Evolutionary conservation across 2,888 invertebrate species (phyloP).

Genomic region (Nephrotoma flavescens): DNA sequence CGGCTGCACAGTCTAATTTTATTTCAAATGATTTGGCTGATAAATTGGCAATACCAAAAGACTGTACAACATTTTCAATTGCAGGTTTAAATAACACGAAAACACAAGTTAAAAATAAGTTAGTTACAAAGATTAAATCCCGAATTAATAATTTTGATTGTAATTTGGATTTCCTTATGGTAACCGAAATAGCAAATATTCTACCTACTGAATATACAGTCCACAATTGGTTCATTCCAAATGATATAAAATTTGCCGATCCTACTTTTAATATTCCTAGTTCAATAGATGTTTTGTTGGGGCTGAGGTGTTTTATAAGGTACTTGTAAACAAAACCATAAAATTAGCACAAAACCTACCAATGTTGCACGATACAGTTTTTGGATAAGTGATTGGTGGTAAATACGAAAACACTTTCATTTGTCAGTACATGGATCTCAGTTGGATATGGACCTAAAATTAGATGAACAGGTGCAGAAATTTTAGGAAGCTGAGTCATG

Average conservation of each 20-base stretch:
- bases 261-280: neutral
- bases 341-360: neutral
- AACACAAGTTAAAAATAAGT: no score
- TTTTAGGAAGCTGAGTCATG: neutral
- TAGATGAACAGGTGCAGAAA: neutral
- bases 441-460: neutral
- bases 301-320: neutral
- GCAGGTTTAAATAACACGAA: no score
- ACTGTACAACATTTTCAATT: no score
- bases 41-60: no score
- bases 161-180: no score
- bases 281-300: neutral
- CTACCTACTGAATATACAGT: no score
- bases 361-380: neutral
- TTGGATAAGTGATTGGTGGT: neutral
- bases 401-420: neutral
- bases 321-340: neutral
- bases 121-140: no score
- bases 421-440: neutral
- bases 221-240: no score
- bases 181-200: no score
- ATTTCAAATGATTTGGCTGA: no score
- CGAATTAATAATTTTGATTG: no score
- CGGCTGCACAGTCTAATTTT: no score
- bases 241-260: neutral